Percentiles rank a stretch among this genome's conserved stretches.
phyloP scores from a whole-genome alignment of 1,140 invertebrate genomes.

The Ruditapes philippinarum region DNA sequence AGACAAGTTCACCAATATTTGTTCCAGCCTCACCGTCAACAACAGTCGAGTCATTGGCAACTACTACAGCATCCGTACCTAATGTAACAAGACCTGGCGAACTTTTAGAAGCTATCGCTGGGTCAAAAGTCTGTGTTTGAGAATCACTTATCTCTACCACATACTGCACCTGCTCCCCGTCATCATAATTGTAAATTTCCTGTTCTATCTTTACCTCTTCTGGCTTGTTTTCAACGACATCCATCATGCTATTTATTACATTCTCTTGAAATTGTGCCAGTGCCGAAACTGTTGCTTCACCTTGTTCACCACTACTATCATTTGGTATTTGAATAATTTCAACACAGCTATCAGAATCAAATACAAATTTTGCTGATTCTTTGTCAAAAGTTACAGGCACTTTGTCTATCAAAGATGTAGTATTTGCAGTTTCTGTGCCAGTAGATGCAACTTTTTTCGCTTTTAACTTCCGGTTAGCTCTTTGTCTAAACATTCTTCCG shows the following conservation, averaged over 20 bases:
- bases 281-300: neutral
- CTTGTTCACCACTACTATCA: too few species aligned
- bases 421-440: neutral
- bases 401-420: neutral
- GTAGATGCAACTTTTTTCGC: neutral
- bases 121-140: neutral
- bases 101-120: neutral
- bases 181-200: neutral
- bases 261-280: neutral
- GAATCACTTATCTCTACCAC: neutral
- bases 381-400: neutral
- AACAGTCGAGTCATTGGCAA: too few species aligned
- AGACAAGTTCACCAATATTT: neutral
- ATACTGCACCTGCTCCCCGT: neutral
- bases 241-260: neutral
- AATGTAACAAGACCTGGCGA: neutral
- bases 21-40: neutral
- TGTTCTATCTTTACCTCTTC: neutral
- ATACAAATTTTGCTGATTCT: neutral
- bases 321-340: constrained; percentile 1
- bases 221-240: neutral
- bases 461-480: neutral
- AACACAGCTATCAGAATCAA: neutral
- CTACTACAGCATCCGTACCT: neutral
- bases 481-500: neutral